A percentile compares a stretch with the other conserved stretches of the same genome.
These are phyloP conservation scores for Mesoligia furuncula DNA, from an alignment of 2,888 invertebrate species.

Conservation along the genomic window DNA sequence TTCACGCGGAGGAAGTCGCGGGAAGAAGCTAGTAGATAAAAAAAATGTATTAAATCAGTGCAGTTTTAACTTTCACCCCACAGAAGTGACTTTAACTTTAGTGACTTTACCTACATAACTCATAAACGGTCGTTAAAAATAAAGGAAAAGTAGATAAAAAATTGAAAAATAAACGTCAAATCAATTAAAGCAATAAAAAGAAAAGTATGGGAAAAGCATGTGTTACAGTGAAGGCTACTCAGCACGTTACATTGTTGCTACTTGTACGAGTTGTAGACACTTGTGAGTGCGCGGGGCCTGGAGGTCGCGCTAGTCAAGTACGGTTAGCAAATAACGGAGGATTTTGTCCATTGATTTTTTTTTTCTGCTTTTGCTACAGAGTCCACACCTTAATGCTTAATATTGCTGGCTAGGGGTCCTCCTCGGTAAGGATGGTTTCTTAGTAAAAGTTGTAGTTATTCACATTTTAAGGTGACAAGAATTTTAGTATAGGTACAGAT, in stretches of 20 bases:
- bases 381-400: neutral
- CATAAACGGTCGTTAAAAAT: neutral
- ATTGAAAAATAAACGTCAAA: neutral
- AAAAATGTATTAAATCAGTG: neutral
- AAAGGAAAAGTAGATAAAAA: neutral
- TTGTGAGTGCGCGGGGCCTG: constrained; percentile 34
- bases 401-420: neutral
- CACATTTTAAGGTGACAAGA: neutral
- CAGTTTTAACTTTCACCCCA: neutral
- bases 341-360: neutral
- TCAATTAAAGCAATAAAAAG: constrained; percentile 36
- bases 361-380: neutral
- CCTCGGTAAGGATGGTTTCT: neutral
- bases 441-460: neutral
- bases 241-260: constrained; percentile 44
- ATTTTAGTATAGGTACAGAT: neutral
- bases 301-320: constrained; percentile 54
- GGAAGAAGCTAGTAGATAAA: too few relatives aligned
- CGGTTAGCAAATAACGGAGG: constrained; percentile 42
- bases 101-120: neutral
- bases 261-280: constrained; percentile 55
- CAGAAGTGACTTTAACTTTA: neutral
- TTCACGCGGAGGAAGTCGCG: too few relatives aligned
- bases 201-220: constrained; percentile 34
- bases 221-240: constrained; percentile 41